Evolutionary conservation across 1,140 invertebrate species (phyloP).

Genomic region (Nephila pilipes): DNA sequence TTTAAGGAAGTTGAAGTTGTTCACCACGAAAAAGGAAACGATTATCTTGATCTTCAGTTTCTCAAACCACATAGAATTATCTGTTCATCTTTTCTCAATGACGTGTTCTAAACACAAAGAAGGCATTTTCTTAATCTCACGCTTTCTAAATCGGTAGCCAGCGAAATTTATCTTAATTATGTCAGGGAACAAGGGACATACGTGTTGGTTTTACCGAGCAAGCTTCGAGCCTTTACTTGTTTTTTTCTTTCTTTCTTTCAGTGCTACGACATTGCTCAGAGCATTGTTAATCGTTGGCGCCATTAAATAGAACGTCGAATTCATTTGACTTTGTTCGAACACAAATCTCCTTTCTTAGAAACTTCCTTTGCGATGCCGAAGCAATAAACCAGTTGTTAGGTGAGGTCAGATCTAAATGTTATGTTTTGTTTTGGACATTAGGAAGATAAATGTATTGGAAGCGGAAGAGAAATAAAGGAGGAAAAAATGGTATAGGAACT

Average conservation of each 20-base stretch:
- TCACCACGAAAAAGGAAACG: too few species aligned
- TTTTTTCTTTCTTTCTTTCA: background rate
- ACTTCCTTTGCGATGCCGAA: background rate
- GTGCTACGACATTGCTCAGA: background rate
- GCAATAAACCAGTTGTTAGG: background rate
- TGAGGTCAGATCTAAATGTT: background rate
- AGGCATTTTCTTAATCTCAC: conserved; percentile 7
- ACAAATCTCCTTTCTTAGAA: background rate
- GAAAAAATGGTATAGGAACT: too few species aligned
- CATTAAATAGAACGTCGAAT: conserved; percentile 7
- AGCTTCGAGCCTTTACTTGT: background rate
- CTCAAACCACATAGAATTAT: background rate
- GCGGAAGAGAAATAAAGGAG: too few species aligned
- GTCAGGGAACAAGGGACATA: conserved; percentile 38
- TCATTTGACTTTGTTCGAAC: background rate
- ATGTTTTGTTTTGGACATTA: background rate
- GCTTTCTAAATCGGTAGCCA: conserved; percentile 26
- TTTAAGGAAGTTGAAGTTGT: too few species aligned
- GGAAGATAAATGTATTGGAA: background rate
- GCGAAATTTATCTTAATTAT: conserved; percentile 47
- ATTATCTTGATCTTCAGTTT: background rate
- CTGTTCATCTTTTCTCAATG: background rate
- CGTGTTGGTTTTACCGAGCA: conserved; percentile 22
- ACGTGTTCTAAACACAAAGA: background rate
- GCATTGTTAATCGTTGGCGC: conserved; percentile 13